Evolutionary conservation across 2,888 invertebrate genomes (phyloP), one percentile per base, ranked within the genome.

Genomic region (Monopis laevigella): DNA sequence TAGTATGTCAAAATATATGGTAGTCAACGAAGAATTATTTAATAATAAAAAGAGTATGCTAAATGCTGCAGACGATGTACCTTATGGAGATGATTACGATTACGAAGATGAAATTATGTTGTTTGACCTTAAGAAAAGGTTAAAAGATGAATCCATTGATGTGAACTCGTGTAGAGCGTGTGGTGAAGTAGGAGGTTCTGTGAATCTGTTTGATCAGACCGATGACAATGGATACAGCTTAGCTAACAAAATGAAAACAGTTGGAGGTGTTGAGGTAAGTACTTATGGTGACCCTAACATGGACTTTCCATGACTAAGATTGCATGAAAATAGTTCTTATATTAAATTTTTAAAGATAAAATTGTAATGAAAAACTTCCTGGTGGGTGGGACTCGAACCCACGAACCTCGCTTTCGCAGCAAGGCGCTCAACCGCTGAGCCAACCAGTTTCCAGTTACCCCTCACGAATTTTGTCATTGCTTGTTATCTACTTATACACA

Each of bases 21-120:
- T 62, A 17, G 13, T 26, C 6, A 36, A 34, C 17, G 24, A 41
- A 11, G 17, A 13, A 6, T 21, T 12, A 48, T 14, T 50, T 54
- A 11, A 42, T 44, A n/a, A 10, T 24, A 10, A 21, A 41, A 11
- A 40, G 39, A 29, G n/a, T n/a, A n/a, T n/a, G n/a, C n/a, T n/a
- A 14, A 53, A 58, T 14, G 56, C 54, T 30, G 51, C 48, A 4
- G 54, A 52, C 39, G 28, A 26, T 21, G 14, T 17, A 3, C 16
- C 7, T 2, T 16, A 21, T 2, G 10, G 12, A 8, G 28, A 46
- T 7, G 53, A 58, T 14, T 66, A 69, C 10, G 72, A 74, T 40
- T 59, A 48, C 6, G 78, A 77, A 27, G 78, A 78, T 41, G 74
- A 80, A 40, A 67, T 78, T 50, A 78, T 75, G 42, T 48, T 77